Evolutionary conservation across 2,888 invertebrate genomes (phyloP), one percentile per base, ranked within the genome.

Genomic region (Athalia rosae): DNA sequence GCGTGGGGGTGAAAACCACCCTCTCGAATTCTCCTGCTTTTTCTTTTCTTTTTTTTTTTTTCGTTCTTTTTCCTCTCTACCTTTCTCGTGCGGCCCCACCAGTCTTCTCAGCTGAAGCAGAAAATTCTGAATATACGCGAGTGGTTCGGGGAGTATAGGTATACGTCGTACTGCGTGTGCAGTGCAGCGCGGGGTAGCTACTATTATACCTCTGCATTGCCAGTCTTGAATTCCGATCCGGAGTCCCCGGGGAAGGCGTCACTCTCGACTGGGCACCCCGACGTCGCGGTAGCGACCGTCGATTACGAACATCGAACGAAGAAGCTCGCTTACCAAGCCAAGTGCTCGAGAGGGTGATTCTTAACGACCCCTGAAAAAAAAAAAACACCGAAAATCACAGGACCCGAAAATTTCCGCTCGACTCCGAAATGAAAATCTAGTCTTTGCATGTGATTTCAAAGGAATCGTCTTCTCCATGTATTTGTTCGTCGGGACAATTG

Each of bases 181-280:
- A 28, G 6, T 67, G 53, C 53, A 53, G 53, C 53, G 28, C 28
- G 2, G 28, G 28, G 28, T 28, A 28, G 28, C 28, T 28, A 2
- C 28, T 28, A 28, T 28, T 28, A 28, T 28, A 28, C 28, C 28
- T 28, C 28, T 2, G 48, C 67, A 56, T 58, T 15, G 58, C 8
- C 71, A 43, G 48, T 71, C 58, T 13, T 59, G 71, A 71, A 71
- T 71, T 71, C 59, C 58, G 71, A 71, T 58, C 41, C 47, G 58
- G 28, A 58, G 7, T 43, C 74, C 61, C 74, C 5, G 6, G 64
- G 76, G 76, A 56, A 4, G 56, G 13, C 76, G 76, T 76, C 64
- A 47, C 63, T 76, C 76, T 66, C 76, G 53, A 76, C 76, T 45
- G 63, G 56, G 64, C 53, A 67, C 56, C 69, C 61, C 74, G 74